These are phyloP conservation scores for Drosophila paulistorum DNA, from an alignment of 1,140 invertebrate genomes.

Conservation along the genomic window DNA sequence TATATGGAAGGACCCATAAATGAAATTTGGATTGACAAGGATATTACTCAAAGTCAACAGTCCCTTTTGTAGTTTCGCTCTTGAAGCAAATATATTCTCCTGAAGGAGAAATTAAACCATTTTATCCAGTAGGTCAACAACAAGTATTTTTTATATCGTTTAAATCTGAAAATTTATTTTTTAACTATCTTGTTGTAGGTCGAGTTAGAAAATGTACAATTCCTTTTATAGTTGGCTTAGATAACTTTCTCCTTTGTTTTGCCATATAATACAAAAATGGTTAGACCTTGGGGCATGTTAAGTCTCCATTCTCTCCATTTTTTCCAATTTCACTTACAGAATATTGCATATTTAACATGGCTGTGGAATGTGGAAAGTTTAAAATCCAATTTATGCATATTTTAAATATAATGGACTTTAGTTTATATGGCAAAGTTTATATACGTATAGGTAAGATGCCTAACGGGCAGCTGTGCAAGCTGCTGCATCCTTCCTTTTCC, in stretches of 20 bases:
- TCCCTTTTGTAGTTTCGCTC: too few species aligned
- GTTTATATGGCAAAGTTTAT: slow-evolving; percentile 53
- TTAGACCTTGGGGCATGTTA: slow-evolving; percentile 35
- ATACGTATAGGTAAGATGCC: slow-evolving; percentile 44
- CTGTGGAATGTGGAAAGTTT: slow-evolving; percentile 31
- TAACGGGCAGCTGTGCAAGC: slow-evolving; percentile 45
- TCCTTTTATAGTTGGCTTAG: too few species aligned
- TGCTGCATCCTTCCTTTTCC: slow-evolving; percentile 7
- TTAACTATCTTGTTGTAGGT: too few species aligned
- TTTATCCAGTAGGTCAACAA: too few species aligned
- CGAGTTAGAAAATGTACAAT: too few species aligned
- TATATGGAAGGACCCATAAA: too few species aligned
- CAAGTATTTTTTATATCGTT: too few species aligned
- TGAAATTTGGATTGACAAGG: too few species aligned
- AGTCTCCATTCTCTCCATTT: neutral
- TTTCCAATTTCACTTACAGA: slow-evolving; percentile 4
- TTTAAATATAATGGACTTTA: slow-evolving; percentile 67
- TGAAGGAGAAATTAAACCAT: too few species aligned
- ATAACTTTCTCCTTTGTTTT: neutral
- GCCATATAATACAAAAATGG: neutral
- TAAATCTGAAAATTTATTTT: too few species aligned
- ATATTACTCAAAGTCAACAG: too few species aligned
- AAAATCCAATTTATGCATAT: slow-evolving; percentile 75
- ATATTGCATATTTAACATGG: slow-evolving; percentile 26
- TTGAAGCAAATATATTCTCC: too few species aligned